Evolutionary conservation across 2,797 vertebrate species (phyloP), one percentile per base, ranked within the genome.

Genomic region (Pseudomugil gertrudae): DNA sequence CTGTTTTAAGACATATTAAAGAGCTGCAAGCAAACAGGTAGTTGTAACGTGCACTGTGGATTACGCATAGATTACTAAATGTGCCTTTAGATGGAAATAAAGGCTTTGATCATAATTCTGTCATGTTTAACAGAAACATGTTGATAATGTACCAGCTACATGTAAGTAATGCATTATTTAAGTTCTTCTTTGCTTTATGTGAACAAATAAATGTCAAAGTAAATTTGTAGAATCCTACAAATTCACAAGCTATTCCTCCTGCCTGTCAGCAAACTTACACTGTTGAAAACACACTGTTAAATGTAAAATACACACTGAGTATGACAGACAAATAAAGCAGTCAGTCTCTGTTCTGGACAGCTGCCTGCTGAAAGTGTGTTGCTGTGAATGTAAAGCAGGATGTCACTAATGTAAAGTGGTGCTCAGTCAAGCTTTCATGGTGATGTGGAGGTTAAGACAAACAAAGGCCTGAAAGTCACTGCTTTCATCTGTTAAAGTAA

Each of bases 381-480:
- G 23, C 52, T 29, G 36, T 57, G 72, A 76, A 63, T 60, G 72
- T 65, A 70, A 73, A 78, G 62, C 65, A 64, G 69, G 51, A 14
- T 0, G 33, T 24, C 3, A 0, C 29, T 63, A 47, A 68, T 78
- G 70, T 56, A 68, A 53, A 38, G 9, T 0, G 43, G 56, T 23
- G 63, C 48, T 71, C 48, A 32, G 43, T 57, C 62, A 36, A 40
- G 32, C 69, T 40, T 53, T 53, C 8, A 2, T 58, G 66, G 30
- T 17, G 27, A 57, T 65, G 19, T 26, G 1, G 64, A 65, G 69
- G 52, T 35, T 19, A 33, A 70, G 38, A 47, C 45, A 61, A 64
- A 65, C 66, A 73, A 15, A 32, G 47, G 10, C 43, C 57, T 54
- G 38, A 77, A 61, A 71, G 80, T 50, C 80, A 40, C 61, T 0